Percentiles rank a stretch among this genome's conserved stretches.
These are phyloP conservation scores for Lanius collurio DNA, from an alignment of 2,113 vertebrate species.

Conservation along the genomic window DNA sequence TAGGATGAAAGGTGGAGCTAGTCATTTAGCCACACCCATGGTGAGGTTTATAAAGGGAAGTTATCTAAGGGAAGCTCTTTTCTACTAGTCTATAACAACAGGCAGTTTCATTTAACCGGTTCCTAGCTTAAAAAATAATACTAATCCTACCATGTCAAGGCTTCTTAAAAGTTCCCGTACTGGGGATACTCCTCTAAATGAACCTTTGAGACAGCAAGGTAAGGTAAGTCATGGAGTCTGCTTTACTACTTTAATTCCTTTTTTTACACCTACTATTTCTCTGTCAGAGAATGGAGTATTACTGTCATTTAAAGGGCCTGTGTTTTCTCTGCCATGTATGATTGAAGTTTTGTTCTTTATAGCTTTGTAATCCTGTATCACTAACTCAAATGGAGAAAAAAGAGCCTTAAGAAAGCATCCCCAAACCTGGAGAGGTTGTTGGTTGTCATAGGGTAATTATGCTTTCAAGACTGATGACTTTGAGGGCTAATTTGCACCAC, in stretches of 20 bases:
- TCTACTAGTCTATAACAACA: not conserved
- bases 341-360: not conserved
- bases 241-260: not conserved
- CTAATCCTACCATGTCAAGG: not conserved
- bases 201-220: not conserved
- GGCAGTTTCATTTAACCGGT: not conserved
- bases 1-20: slow-evolving; percentile 39
- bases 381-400: not conserved
- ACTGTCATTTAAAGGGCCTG: not conserved
- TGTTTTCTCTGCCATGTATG: not conserved
- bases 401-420: not conserved
- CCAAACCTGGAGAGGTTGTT: not conserved
- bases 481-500: not conserved
- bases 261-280: not conserved
- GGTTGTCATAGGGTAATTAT: not conserved
- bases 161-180: not conserved
- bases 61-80: not conserved
- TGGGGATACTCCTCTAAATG: not conserved
- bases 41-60: slow-evolving; percentile 33
- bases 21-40: slow-evolving; percentile 26
- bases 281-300: not conserved
- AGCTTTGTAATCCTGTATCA: not conserved
- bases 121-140: not conserved
- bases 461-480: not conserved
- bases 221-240: slow-evolving; percentile 36